Percentiles rank a stretch among this genome's conserved stretches.
Conservation (phyloP, 2,888 invertebrate species). For the Apomyelois bistriatella region DNA sequence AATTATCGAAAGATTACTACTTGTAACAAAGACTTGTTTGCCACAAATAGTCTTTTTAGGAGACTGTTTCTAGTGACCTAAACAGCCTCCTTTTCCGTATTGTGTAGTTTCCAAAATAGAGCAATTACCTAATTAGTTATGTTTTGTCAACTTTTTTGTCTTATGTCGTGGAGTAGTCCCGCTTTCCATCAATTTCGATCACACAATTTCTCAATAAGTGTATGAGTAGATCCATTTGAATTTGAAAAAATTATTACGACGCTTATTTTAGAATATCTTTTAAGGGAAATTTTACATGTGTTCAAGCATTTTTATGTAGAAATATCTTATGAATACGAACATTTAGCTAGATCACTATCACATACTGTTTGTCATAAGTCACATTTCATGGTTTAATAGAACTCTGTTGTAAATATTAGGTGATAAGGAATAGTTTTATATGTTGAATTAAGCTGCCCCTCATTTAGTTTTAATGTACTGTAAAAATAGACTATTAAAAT, state of each 20-base stretch:
- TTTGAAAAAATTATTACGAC: neutral
- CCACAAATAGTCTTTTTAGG: too few relatives aligned
- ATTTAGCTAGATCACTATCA: neutral
- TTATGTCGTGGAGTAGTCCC: too few relatives aligned
- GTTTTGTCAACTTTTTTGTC: too few relatives aligned
- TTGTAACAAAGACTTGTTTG: too few relatives aligned
- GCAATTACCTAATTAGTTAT: too few relatives aligned
- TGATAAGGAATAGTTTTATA: conserved; percentile 20
- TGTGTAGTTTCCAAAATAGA: too few relatives aligned
- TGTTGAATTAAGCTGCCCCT: conserved; percentile 15
- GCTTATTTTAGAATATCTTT: conserved; percentile 1
- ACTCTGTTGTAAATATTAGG: conserved; percentile 18
- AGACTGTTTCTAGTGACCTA: too few relatives aligned
- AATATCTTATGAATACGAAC: neutral
- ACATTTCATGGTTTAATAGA: neutral
- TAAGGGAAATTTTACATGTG: conserved; percentile 1
- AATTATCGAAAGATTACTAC: too few relatives aligned
- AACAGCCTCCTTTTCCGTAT: too few relatives aligned
- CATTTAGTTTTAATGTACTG: conserved; percentile 15
- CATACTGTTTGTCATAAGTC: conserved; percentile 5
- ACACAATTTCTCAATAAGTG: too few relatives aligned
- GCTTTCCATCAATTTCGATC: too few relatives aligned
- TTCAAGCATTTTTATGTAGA: neutral
- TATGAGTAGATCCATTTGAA: too few relatives aligned
- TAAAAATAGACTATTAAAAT: conserved; percentile 13